Base-by-base conservation (phyloP, 2,888 invertebrate genomes). In the Macrophya alboannulata region DNA sequence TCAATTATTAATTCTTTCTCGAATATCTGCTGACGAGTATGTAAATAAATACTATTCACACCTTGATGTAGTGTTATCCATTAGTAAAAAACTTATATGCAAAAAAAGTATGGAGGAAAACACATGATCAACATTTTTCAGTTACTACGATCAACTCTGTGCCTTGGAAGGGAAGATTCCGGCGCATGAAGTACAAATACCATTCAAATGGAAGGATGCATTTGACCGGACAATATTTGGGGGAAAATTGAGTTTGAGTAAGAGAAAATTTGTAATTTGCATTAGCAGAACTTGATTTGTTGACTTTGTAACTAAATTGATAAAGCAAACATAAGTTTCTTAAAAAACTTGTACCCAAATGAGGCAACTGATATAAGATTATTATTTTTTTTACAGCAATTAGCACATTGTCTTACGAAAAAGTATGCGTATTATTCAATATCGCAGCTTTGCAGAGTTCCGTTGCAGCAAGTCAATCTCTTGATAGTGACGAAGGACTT, bases 131-230 rank as follows among this genome's bases (percentile, higher is more conserved):
- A 87, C 86, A 85, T 88, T 87, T 93, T 95, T 62, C 94, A 99
- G 99, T 91, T 99, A 99, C 94, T 98, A 99, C 95, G 99, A 99
- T 95, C 99, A 99, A 94, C 95, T 99, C 86, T 96, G 96, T 89
- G 97, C 98, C 9, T 95, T 99, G 92, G 99, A 99, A 94, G 95
- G 96, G 85, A 99, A 99, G 95, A 97, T 99, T 88, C 98, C 99
- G 1, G 96, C 98, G 1, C 97, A 98, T 90, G 99, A 99, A 94
- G 96, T 99, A 85, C 98, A 98, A 93, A 98, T 99, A 88, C 98
- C 98, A 4, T 99, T 99, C 94, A 99, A 99, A 94, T 99, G 99
- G 99, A 99, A 99, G 94, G 99, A 99, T 96, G 99, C 99, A 0
- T 99, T 99, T 92, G 99, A 99, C 93, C 98, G 98, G 92, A 97